These are phyloP conservation scores for Lasius fuliginosus DNA, from an alignment of 2,888 invertebrate genomes.

Conservation along the genomic window DNA sequence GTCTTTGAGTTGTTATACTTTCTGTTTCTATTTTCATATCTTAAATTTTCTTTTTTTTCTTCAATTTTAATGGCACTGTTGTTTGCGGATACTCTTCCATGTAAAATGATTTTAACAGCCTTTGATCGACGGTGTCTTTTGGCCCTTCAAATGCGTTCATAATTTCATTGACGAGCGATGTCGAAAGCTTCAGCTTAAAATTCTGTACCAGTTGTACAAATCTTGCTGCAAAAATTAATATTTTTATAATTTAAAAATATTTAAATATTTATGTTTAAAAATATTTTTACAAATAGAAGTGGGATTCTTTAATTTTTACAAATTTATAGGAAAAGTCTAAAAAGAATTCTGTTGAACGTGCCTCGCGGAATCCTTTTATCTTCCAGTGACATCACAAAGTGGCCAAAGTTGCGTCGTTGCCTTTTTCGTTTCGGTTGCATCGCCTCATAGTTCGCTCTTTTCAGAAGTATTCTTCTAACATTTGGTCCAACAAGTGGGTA, in stretches of 20 bases:
- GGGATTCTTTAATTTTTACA: neutral
- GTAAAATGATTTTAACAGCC: slow-evolving; percentile 84
- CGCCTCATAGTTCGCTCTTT: slow-evolving; percentile 86
- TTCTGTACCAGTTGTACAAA: slow-evolving; percentile 83
- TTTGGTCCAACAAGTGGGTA: slow-evolving; percentile 87
- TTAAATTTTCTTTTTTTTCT: slow-evolving; percentile 36
- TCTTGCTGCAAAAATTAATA: slow-evolving; percentile 73
- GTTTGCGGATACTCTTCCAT: slow-evolving; percentile 86
- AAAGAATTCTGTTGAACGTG: slow-evolving; percentile 41
- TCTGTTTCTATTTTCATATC: slow-evolving; percentile 18
- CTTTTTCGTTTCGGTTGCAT: slow-evolving; percentile 86
- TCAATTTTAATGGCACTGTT: slow-evolving; percentile 66
- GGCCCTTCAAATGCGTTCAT: slow-evolving; percentile 75
- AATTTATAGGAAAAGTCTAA: neutral
- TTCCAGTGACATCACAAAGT: slow-evolving; percentile 85
- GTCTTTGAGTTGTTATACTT: neutral
- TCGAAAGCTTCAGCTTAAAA: slow-evolving; percentile 83
- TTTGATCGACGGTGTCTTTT: slow-evolving; percentile 79
- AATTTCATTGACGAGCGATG: slow-evolving; percentile 80
- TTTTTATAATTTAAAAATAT: slow-evolving; percentile 12
- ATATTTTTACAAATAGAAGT: neutral
- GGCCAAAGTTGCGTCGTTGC: slow-evolving; percentile 85
- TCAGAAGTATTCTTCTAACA: slow-evolving; percentile 85
- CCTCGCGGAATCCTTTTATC: slow-evolving; percentile 79
- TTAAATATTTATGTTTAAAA: neutral